phyloP scores from a whole-genome alignment of 2,113 vertebrate genomes.

The Leuciscus idus region DNA sequence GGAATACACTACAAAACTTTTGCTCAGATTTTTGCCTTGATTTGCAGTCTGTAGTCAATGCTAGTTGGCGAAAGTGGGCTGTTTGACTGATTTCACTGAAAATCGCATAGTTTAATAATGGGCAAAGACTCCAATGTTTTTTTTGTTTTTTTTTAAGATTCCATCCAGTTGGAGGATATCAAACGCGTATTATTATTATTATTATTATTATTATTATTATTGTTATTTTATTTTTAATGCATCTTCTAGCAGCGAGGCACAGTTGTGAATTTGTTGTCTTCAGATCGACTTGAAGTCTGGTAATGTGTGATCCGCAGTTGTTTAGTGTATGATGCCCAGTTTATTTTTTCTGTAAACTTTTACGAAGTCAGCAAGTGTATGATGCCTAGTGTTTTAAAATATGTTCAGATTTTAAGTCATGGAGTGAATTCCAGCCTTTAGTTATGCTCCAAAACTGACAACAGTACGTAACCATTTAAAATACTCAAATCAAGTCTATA shows the following conservation, averaged over 20 bases:
- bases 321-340: background rate
- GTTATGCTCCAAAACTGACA: background rate
- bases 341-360: background rate
- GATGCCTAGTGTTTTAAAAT: background rate
- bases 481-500: background rate
- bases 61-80: no score
- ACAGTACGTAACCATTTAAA: background rate
- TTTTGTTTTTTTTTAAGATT: no score
- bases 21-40: no score
- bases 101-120: no score
- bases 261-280: background rate
- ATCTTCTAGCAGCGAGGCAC: background rate
- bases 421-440: background rate
- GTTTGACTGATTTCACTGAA: no score
- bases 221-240: background rate
- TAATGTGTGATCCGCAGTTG: background rate
- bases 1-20: no score
- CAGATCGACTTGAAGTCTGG: no score
- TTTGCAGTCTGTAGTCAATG: no score
- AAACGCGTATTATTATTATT: background rate
- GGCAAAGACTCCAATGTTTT: no score
- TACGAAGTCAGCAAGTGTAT: background rate
- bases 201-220: no score
- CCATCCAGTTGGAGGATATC: background rate
- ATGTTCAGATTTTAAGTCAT: no score